phyloP scores from a whole-genome alignment of 2,888 invertebrate species.

The Eumacrocentrus americanus region DNA sequence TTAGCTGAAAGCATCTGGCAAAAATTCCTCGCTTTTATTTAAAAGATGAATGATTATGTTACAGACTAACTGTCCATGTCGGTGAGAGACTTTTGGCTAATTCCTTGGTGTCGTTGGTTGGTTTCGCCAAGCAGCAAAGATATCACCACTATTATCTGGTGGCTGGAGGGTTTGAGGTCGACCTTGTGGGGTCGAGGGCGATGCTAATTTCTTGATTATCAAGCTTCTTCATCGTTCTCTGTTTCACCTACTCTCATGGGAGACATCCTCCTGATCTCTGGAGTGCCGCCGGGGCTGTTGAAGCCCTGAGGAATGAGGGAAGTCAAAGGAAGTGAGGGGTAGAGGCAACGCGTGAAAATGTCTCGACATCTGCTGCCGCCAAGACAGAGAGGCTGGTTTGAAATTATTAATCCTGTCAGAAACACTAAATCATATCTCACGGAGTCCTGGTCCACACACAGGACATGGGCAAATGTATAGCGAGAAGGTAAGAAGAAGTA shows the following conservation, averaged over 20 bases:
- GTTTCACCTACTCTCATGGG: not conserved
- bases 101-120: no score
- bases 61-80: not conserved
- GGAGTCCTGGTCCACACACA: not conserved
- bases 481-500: conserved; percentile 22
- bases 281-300: not conserved
- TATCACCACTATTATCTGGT: no score
- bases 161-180: conserved; percentile 14
- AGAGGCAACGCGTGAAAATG: conserved; percentile 45
- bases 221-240: conserved; percentile 19
- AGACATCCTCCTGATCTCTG: conserved; percentile 17
- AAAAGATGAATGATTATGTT: not conserved
- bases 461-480: not conserved
- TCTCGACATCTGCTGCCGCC: conserved; percentile 58
- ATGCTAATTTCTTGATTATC: conserved; percentile 37
- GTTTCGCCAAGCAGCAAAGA: no score
- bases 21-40: not conserved
- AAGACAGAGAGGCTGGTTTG: conserved; percentile 36
- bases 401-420: conserved; percentile 59
- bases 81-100: no score
- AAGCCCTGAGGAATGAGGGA: not conserved
- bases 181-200: conserved; percentile 22
- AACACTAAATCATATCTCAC: conserved; percentile 55
- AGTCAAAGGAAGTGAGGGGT: not conserved
- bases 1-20: not conserved